Conservation (phyloP, 2,888 invertebrate genomes). For the Unio delphinus region DNA sequence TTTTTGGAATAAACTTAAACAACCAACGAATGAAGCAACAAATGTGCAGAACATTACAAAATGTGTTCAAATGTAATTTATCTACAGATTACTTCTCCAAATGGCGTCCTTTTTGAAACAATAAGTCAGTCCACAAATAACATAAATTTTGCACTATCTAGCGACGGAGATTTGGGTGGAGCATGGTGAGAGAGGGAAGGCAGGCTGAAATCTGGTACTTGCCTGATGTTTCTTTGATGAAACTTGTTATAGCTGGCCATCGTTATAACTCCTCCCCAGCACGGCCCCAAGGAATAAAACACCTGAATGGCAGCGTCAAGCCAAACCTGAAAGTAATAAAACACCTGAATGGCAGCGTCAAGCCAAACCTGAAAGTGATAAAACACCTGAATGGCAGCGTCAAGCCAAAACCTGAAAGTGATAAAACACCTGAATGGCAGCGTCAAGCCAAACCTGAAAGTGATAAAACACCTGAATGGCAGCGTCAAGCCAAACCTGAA, state of each 20-base stretch:
- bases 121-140: no score
- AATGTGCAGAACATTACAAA: no score
- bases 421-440: constrained; percentile 30
- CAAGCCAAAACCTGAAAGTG: constrained; percentile 11
- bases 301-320: constrained; percentile 31
- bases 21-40: no score
- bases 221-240: constrained; percentile 30
- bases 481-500: constrained; percentile 21
- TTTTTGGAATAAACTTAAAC: no score
- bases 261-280: constrained; percentile 33
- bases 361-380: no score
- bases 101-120: no score
- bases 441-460: constrained; percentile 18
- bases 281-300: constrained; percentile 27
- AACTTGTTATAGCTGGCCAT: constrained; percentile 33
- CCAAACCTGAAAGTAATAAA: constrained; percentile 6
- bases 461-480: constrained; percentile 27
- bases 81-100: no score
- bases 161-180: no score
- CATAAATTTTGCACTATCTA: no score
- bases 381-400: constrained; percentile 15
- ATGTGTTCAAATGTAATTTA: no score
- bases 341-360: no score
- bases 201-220: neutral
- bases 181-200: neutral